Evolutionary conservation across 2,113 vertebrate genomes (phyloP).

Genomic region (Cathartes aura): DNA sequence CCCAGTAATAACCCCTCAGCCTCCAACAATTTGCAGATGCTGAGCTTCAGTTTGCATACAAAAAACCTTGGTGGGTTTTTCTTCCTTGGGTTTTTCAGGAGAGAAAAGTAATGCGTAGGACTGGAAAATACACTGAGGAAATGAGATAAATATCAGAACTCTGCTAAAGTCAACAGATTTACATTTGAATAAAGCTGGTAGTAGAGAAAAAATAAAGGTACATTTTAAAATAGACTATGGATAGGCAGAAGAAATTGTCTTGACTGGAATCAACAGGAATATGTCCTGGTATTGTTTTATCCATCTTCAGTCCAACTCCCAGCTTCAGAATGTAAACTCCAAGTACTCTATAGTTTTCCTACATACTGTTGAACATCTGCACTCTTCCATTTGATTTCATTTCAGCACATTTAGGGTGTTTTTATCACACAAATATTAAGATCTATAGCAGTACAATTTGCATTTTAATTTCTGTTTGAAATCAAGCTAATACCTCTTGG

Average conservation of each 20-base stretch:
- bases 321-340: not conserved
- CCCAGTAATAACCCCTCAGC: not conserved
- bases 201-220: not conserved
- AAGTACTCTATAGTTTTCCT: not conserved
- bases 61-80: not conserved
- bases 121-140: constrained; percentile 31
- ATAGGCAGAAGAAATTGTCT: not conserved
- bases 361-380: not conserved
- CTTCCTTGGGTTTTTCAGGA: not conserved
- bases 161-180: constrained; percentile 37
- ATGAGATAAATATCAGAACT: constrained; percentile 42
- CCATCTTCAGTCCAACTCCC: not conserved
- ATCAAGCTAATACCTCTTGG: not conserved
- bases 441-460: not conserved
- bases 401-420: not conserved
- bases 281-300: not conserved
- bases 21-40: not conserved
- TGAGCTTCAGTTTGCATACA: not conserved
- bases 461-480: not conserved
- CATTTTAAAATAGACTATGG: not conserved
- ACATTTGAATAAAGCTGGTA: constrained; percentile 17
- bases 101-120: not conserved
- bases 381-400: not conserved
- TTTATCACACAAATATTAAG: not conserved
- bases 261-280: not conserved